A percentile compares a stretch with the other conserved stretches of the same genome.
These are phyloP conservation scores for Prosopocoilus inquinatus DNA, from an alignment of 2,888 invertebrate genomes.

Conservation along the genomic window DNA sequence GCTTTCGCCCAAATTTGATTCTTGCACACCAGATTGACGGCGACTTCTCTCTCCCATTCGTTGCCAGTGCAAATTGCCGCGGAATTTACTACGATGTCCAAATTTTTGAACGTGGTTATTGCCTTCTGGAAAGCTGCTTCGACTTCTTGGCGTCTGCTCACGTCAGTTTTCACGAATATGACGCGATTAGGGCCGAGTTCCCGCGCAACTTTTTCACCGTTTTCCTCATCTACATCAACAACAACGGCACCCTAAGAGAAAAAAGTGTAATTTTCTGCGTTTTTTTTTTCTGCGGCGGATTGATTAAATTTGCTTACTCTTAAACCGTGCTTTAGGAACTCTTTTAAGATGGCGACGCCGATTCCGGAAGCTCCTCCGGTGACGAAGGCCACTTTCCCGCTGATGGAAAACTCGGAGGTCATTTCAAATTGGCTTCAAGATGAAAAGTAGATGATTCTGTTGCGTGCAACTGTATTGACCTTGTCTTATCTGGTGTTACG, in stretches of 20 bases:
- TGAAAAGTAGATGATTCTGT: too few species aligned
- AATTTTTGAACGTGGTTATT: not conserved
- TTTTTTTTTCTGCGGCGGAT: not conserved
- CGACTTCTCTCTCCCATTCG: constrained; percentile 12
- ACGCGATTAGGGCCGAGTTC: constrained; percentile 14
- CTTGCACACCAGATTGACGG: constrained; percentile 10
- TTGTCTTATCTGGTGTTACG: too few species aligned
- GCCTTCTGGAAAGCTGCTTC: constrained; percentile 10
- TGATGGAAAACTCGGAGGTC: not conserved
- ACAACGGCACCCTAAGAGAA: constrained; percentile 16
- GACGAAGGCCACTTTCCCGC: constrained; percentile 33
- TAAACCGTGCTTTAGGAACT: constrained; percentile 28
- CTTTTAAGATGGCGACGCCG: constrained; percentile 29
- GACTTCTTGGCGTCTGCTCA: constrained; percentile 20
- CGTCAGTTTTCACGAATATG: constrained; percentile 15
- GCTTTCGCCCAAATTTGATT: too few species aligned
- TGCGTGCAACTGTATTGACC: too few species aligned
- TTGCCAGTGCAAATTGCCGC: constrained; percentile 7
- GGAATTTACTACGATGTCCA: not conserved
- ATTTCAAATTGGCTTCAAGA: too few species aligned
- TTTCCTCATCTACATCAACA: constrained; percentile 15
- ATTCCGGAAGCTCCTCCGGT: constrained; percentile 36
- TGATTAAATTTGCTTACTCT: constrained; percentile 19
- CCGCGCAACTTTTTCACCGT: constrained; percentile 8
- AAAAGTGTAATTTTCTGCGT: too few species aligned